Evolutionary conservation across 2,888 invertebrate genomes (phyloP).

Genomic region (Melieria omissa): DNA sequence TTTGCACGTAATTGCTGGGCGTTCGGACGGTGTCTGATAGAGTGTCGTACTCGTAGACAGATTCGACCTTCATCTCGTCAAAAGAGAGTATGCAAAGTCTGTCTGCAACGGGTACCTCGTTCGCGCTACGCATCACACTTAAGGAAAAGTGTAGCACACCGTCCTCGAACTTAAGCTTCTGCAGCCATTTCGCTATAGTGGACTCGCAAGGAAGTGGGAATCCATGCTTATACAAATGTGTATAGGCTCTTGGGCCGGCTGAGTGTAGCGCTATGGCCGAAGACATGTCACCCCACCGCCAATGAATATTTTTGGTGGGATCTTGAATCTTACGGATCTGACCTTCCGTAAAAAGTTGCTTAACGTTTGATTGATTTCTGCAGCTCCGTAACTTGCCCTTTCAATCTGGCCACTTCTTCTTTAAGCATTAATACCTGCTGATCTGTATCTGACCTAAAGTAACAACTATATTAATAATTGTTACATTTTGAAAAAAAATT

Average conservation of each 20-base stretch:
- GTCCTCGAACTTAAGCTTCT: conserved; percentile 23
- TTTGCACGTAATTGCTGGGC: neutral
- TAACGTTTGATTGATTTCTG: neutral
- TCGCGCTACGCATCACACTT: conserved; percentile 3
- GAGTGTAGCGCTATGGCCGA: neutral
- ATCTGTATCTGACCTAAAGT: neutral
- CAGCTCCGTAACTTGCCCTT: neutral
- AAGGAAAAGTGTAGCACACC: conserved; percentile 1
- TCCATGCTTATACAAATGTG: neutral
- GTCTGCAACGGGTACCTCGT: neutral
- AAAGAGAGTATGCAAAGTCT: conserved; percentile 9
- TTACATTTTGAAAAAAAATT: too few species aligned
- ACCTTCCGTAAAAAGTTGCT: conserved; percentile 12
- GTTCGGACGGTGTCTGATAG: neutral
- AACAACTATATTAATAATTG: neutral
- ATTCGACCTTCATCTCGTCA: conserved; percentile 4
- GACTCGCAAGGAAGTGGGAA: conserved; percentile 5
- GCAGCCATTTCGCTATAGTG: conserved; percentile 3
- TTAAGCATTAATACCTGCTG: neutral
- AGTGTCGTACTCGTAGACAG: neutral
- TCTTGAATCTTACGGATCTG: conserved; percentile 1
- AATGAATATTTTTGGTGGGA: neutral
- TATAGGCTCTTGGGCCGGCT: neutral
- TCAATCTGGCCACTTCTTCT: neutral
- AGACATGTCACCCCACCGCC: conserved; percentile 7